These are phyloP conservation scores for Tetramorium simillimum DNA, from an alignment of 1,140 invertebrate genomes.

Conservation along the genomic window DNA sequence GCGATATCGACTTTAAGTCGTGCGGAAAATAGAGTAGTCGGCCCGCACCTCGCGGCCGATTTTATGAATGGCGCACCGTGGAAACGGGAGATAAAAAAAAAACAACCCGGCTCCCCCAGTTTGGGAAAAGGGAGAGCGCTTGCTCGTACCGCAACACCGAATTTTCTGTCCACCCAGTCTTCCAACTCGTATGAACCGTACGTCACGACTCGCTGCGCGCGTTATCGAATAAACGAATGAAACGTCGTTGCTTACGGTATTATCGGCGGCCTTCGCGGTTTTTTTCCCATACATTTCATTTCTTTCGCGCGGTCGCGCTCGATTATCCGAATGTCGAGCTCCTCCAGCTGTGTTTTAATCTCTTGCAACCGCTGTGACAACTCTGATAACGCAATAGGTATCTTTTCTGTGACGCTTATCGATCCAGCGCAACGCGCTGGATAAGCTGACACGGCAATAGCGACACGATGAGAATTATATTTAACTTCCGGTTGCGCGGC, in stretches of 20 bases:
- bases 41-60: slow-evolving; percentile 29
- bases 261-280: slow-evolving; percentile 11
- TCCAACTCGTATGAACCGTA: slow-evolving; percentile 37
- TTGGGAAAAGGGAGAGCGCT: background rate
- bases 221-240: slow-evolving; percentile 54
- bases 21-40: slow-evolving; percentile 43
- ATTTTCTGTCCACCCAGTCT: slow-evolving; percentile 24
- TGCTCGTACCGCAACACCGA: slow-evolving; percentile 1
- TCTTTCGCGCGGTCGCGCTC: background rate
- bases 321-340: slow-evolving; percentile 19
- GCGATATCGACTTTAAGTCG: slow-evolving; percentile 59
- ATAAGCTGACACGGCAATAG: background rate
- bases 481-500: slow-evolving; percentile 32
- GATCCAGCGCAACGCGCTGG: background rate
- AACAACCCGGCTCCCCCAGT: background rate
- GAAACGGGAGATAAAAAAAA: slow-evolving; percentile 35
- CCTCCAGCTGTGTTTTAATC: background rate
- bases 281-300: background rate
- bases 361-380: background rate
- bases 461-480: slow-evolving; percentile 17
- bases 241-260: slow-evolving; percentile 23
- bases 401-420: slow-evolving; percentile 10
- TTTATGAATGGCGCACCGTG: slow-evolving; percentile 51
- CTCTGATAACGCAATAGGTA: background rate
- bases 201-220: slow-evolving; percentile 26